Conservation (phyloP, 2,113 vertebrate species). For the Aleadryas rufinucha region DNA sequence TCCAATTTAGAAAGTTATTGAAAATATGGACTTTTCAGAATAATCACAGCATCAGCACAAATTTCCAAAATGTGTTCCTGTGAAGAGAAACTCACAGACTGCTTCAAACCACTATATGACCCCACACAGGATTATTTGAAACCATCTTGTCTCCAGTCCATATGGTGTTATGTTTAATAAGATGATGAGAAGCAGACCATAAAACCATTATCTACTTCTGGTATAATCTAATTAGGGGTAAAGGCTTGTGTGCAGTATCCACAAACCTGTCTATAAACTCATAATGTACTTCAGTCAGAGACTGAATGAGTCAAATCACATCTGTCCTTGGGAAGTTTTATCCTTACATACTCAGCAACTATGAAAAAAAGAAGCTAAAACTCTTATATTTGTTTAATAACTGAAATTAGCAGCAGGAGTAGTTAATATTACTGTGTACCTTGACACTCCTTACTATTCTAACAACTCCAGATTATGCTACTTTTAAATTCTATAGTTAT, state of each 20-base stretch:
- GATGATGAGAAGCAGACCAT: not conserved
- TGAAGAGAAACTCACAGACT: not conserved
- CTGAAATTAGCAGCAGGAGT: not conserved
- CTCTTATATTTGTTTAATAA: not conserved
- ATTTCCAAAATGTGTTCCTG: not conserved
- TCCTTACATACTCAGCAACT: not conserved
- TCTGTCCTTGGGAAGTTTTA: not conserved
- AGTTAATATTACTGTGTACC: not conserved
- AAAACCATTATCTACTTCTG: not conserved
- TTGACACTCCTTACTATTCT: not conserved
- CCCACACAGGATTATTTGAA: not conserved
- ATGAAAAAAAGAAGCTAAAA: not conserved
- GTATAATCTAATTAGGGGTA: not conserved
- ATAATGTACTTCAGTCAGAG: not conserved
- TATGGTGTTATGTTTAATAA: not conserved
- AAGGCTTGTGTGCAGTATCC: not conserved
- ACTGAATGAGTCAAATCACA: not conserved
- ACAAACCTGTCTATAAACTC: not conserved
- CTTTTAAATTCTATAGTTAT: not conserved
- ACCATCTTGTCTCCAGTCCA: not conserved
- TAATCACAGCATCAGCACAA: not conserved
- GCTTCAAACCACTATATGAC: not conserved
- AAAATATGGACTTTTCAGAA: not conserved
- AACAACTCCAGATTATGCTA: not conserved
- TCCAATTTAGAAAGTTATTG: not conserved